Evolutionary conservation across 2,113 vertebrate species (phyloP), one percentile per base, ranked within the genome.

Genomic region (Pseudopodoces humilis): DNA sequence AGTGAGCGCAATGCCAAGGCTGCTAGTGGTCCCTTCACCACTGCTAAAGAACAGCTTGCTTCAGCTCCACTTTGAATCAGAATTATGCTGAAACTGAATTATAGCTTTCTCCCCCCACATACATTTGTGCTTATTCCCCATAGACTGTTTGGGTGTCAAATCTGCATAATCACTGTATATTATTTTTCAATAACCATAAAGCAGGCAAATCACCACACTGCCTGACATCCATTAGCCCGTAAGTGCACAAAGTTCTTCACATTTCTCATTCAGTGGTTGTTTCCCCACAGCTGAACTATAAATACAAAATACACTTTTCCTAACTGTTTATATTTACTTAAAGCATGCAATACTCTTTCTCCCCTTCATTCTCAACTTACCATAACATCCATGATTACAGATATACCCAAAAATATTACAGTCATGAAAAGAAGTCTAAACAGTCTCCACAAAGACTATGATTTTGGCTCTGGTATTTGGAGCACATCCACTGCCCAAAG

Each of bases 131-230:
- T 56, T 86, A 94, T 94, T 96, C 94, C 87, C 94, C 68, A 70
- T 2, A 83, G 95, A 93, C 94, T 83, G 85, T 88, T 92, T 94
- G 79, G 94, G 93, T 96, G 92, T 90, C 92, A 94, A 92, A 96
- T 94, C 93, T 96, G 90, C 95, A 96, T 96, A 96, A 97, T 95
- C 85, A 81, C 88, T 75, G 83, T 92, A 90, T 94, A 90, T 96
- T 96, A 96, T 94, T 97, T 97, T 96, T 96, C 96, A 96, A 94
- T 96, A 96, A 96, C 92, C 86, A 88, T 97, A 96, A 95, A 96
- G 88, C 76, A 93, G 88, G 86, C 68, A 95, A 94, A 94, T 90
- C 95, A 86, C 94, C 88, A 90, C 0, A 8, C 60, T 93, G 82
- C 83, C 90, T 94, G 94, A 88, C 79, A 92, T 85, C 85, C 95